Evolutionary conservation across 2,797 vertebrate species (phyloP), one percentile per base, ranked within the genome.

Genomic region (Buphagus erythrorhynchus): DNA sequence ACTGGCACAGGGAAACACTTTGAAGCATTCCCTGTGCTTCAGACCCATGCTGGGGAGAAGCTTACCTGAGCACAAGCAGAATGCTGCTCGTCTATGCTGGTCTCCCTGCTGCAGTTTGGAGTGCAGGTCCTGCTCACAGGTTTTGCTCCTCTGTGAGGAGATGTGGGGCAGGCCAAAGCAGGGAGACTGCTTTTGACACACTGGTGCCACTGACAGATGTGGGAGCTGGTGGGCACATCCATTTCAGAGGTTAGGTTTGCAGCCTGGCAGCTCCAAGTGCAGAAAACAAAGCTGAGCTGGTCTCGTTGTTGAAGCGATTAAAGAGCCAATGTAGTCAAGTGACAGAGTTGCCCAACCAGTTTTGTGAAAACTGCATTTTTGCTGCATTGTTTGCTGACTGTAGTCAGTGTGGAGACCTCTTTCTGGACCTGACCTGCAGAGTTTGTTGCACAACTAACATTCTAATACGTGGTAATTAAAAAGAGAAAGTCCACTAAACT

Each of bases 311-410:
- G 74, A 43, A 91, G 61, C 43, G 28, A 11, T 93, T 89, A 36
- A 93, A 85, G 73, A 90, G 59, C 63, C 43, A 29, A 10, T 16
- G 20, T 66, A 73, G 78, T 93, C 82, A 91, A 96, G 66, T 91
- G 92, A 90, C 95, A 91, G 92, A 91, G 92, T 87, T 83, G 87
- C 90, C 88, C 46, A 61, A 96, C 91, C 94, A 91, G 96, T 97
- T 97, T 68, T 77, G 82, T 86, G 85, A 68, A 94, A 93, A 65
- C 63, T 43, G 61, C 28, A 1, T 48, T 91, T 88, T 83, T 88
- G 40, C 61, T 95, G 80, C 29, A 43, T 74, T 22, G 21, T 43
- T 46, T 35, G 29, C 72, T 95, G 71, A 22, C 71, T 88, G 73
- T 79, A 76, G 86, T 77, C 43, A 26, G 52, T 4, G 33, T n/a